Percentiles rank a stretch among this genome's conserved stretches.
Evolutionary conservation across 2,888 invertebrate genomes (phyloP).

Genomic region (Apodemia mormo): DNA sequence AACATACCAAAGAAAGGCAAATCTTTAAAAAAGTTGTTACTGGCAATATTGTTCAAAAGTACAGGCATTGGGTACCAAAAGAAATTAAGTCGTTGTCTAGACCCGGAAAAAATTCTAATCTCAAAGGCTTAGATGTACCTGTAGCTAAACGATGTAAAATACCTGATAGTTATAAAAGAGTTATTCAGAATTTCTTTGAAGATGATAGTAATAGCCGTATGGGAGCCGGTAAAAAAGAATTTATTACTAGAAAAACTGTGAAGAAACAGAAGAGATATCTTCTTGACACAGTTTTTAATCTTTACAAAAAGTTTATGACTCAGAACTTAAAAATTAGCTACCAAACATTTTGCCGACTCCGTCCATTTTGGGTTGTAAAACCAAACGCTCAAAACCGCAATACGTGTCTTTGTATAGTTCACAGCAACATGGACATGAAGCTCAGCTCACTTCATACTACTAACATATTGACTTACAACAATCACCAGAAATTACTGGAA

Average conservation of each 20-base stretch:
- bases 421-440: neutral
- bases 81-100: neutral
- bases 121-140: neutral
- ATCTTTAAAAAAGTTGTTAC: slow-evolving; percentile 29
- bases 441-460: no score
- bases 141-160: slow-evolving; percentile 11
- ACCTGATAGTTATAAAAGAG: slow-evolving; percentile 29
- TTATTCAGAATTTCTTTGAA: neutral
- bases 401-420: neutral
- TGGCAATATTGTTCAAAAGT: slow-evolving; percentile 6
- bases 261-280: slow-evolving; percentile 33
- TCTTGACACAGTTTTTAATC: neutral
- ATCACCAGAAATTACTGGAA: neutral
- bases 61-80: neutral
- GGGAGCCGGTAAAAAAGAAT: slow-evolving; percentile 27
- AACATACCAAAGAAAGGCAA: slow-evolving; percentile 34
- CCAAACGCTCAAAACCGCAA: neutral
- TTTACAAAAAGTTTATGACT: neutral
- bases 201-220: neutral
- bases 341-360: neutral
- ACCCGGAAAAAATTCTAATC: neutral
- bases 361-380: neutral
- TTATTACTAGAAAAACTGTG: slow-evolving; percentile 38
- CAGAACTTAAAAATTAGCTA: neutral
- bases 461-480: neutral